These are phyloP conservation scores for Nemotelus nigrinus DNA, from an alignment of 2,888 invertebrate genomes.

Conservation along the genomic window DNA sequence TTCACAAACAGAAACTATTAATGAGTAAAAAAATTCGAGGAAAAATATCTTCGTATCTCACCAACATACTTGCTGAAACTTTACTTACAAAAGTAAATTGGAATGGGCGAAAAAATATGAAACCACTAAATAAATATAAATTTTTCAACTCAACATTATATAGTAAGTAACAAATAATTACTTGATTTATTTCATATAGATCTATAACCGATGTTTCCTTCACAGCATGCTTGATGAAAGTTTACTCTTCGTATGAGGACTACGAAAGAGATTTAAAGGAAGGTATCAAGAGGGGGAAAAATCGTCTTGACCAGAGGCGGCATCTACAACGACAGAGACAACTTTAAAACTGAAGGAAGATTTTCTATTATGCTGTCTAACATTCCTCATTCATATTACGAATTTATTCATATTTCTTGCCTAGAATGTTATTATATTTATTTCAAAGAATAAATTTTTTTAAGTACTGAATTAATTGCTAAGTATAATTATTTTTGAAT, in stretches of 20 bases:
- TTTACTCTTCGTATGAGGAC: slow-evolving; percentile 13
- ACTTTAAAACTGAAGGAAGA: slow-evolving; percentile 2
- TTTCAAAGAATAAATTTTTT: no score
- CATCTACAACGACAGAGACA: slow-evolving; percentile 8
- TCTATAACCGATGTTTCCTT: not conserved
- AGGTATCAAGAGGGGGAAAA: not conserved
- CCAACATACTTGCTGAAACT: not conserved
- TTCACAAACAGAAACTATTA: no score
- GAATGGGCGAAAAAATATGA: slow-evolving; percentile 13
- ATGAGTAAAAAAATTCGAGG: no score
- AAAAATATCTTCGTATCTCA: not conserved
- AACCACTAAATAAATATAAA: slow-evolving; percentile 12
- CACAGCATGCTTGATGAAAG: no score
- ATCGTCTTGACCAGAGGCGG: slow-evolving; percentile 23
- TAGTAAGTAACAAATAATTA: slow-evolving; percentile 10
- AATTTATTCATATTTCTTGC: no score
- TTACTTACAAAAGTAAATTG: slow-evolving; percentile 1
- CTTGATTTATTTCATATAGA: not conserved
- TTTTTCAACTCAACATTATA: slow-evolving; percentile 17
- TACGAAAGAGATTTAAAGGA: slow-evolving; percentile 11
- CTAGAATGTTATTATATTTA: no score
- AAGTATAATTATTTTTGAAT: no score
- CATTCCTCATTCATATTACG: no score
- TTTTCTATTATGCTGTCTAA: no score
- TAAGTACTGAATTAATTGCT: no score